These are phyloP conservation scores for Mus caroli DNA, from an alignment of 2,797 vertebrate genomes.

Conservation along the genomic window DNA sequence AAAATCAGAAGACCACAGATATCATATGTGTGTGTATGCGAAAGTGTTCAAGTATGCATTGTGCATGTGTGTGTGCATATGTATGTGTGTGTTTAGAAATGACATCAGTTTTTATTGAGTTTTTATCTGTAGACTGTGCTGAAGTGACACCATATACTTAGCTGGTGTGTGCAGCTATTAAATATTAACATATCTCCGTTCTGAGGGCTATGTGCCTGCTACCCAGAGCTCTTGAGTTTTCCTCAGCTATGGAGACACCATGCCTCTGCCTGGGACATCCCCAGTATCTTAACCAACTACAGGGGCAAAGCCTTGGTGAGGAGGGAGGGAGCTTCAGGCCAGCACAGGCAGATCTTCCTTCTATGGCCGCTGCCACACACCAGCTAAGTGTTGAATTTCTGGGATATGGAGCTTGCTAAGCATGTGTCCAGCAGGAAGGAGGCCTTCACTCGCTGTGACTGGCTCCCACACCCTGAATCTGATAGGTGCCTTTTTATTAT, in stretches of 20 bases:
- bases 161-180: not conserved
- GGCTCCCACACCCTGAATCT: not conserved
- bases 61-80: no score
- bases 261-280: not conserved
- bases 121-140: not conserved
- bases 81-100: not conserved
- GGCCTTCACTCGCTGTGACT: not conserved
- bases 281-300: not conserved
- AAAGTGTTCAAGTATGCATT: no score
- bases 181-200: not conserved
- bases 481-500: not conserved
- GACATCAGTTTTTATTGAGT: not conserved
- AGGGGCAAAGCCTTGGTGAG: not conserved
- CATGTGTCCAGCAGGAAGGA: not conserved
- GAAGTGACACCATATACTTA: slow-evolving; percentile 1
- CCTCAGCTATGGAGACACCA: not conserved
- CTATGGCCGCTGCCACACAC: not conserved
- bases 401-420: not conserved
- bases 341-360: not conserved
- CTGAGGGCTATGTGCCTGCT: not conserved
- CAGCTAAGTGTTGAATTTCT: not conserved
- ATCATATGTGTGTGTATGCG: not conserved
- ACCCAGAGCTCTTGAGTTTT: not conserved
- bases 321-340: not conserved
- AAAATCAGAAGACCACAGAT: not conserved